Conservation (phyloP, 2,113 vertebrate species). For the Chlamydotis undulata region DNA sequence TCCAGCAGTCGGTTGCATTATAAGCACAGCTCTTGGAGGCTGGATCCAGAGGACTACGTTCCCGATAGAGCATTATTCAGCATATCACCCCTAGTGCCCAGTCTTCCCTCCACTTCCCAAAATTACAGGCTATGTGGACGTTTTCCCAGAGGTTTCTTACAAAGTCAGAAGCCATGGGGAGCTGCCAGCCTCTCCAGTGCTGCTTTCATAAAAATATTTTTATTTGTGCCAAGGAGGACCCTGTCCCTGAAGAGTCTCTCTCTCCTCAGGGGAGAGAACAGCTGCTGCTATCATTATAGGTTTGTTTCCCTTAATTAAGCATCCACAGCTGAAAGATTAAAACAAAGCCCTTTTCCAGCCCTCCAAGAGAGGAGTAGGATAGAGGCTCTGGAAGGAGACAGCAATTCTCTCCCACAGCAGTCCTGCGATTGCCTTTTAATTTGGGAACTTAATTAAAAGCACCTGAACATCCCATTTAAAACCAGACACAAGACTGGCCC, state of each 20-base stretch:
- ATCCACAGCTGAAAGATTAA: neutral
- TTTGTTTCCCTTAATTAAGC: slow-evolving; percentile 52
- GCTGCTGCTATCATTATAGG: slow-evolving; percentile 34
- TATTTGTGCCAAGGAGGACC: neutral
- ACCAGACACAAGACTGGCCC: neutral
- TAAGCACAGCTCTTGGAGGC: neutral
- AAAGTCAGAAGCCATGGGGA: neutral
- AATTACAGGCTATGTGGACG: neutral
- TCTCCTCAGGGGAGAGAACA: slow-evolving; percentile 21
- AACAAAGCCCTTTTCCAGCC: slow-evolving; percentile 18
- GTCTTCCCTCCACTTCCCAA: neutral
- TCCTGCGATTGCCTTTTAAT: neutral
- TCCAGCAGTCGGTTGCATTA: neutral
- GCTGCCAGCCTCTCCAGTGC: neutral
- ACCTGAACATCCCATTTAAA: neutral
- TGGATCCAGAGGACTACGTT: neutral
- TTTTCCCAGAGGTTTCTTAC: neutral
- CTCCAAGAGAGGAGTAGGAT: neutral
- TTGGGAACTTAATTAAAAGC: neutral
- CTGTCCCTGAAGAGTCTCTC: neutral
- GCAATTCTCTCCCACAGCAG: neutral
- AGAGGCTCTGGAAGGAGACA: neutral
- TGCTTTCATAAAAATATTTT: neutral
- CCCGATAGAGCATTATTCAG: neutral
- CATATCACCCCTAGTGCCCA: neutral